These are phyloP conservation scores for Suncus etruscus DNA, from an alignment of 2,113 vertebrate species.

Conservation along the genomic window DNA sequence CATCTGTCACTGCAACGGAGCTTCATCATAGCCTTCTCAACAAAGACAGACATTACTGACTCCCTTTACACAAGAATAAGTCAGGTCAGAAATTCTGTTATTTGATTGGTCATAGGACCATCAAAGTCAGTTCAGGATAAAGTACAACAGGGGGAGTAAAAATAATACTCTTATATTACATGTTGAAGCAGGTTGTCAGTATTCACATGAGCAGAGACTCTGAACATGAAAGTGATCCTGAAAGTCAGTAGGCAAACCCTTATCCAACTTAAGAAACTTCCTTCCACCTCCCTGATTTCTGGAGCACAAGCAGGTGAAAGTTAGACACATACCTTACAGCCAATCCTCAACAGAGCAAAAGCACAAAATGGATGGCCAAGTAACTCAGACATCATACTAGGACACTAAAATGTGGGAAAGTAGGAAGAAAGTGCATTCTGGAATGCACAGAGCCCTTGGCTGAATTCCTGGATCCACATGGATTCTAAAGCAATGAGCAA, in stretches of 20 bases:
- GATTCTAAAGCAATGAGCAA: no score
- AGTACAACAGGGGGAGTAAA: not conserved
- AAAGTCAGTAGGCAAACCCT: not conserved
- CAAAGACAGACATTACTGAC: not conserved
- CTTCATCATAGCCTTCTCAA: not conserved
- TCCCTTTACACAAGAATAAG: not conserved
- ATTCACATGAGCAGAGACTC: not conserved
- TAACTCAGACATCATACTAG: not conserved
- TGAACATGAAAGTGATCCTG: not conserved
- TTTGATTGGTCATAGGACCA: not conserved
- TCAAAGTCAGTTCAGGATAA: not conserved
- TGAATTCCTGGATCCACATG: no score
- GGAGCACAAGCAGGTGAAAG: not conserved
- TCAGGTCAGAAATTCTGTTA: not conserved
- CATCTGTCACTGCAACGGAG: not conserved
- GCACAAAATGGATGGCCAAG: not conserved
- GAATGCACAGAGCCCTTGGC: no score
- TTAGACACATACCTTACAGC: not conserved
- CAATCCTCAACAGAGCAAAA: no score
- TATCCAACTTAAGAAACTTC: not conserved
- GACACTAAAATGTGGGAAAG: constrained; percentile 7
- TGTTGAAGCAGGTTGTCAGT: not conserved
- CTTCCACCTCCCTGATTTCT: not conserved
- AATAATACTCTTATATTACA: not conserved
- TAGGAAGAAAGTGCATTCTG: no score